Evolutionary conservation across 2,888 invertebrate genomes (phyloP).

Genomic region (Crossocerus cetratus): DNA sequence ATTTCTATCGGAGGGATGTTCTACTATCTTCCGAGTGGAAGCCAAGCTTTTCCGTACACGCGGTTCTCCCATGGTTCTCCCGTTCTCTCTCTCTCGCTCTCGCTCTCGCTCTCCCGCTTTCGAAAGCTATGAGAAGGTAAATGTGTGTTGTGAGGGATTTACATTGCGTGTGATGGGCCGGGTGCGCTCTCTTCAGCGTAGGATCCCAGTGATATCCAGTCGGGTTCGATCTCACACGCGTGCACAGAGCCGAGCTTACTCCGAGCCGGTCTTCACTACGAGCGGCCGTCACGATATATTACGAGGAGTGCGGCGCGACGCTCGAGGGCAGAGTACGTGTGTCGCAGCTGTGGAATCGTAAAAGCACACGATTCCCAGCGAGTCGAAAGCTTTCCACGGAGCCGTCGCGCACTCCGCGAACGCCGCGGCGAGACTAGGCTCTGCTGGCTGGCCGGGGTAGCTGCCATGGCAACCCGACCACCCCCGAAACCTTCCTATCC

Average conservation of each 20-base stretch:
- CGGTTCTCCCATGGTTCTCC: too few species aligned
- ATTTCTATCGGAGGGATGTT: too few species aligned
- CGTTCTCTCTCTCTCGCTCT: too few species aligned
- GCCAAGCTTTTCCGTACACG: too few species aligned
- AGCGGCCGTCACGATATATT: background rate
- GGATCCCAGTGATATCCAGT: background rate
- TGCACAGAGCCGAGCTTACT: too few species aligned
- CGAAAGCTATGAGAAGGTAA: too few species aligned
- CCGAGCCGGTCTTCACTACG: background rate
- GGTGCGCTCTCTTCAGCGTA: background rate
- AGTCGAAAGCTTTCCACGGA: slow-evolving; percentile 18
- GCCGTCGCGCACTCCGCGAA: slow-evolving; percentile 67
- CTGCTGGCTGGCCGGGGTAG: slow-evolving; percentile 75
- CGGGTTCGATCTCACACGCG: too few species aligned
- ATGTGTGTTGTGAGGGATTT: background rate
- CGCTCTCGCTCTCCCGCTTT: too few species aligned
- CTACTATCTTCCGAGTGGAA: too few species aligned
- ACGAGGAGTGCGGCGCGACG: background rate
- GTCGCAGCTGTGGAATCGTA: too few species aligned
- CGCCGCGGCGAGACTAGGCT: slow-evolving; percentile 75
- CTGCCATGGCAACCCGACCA: slow-evolving; percentile 74
- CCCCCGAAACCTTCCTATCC: slow-evolving; percentile 63
- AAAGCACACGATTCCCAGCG: too few species aligned
- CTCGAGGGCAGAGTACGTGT: slow-evolving; percentile 11
- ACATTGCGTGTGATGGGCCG: slow-evolving; percentile 1